Base-by-base conservation (phyloP, 2,797 vertebrate genomes). In the Glyptemys insculpta region DNA sequence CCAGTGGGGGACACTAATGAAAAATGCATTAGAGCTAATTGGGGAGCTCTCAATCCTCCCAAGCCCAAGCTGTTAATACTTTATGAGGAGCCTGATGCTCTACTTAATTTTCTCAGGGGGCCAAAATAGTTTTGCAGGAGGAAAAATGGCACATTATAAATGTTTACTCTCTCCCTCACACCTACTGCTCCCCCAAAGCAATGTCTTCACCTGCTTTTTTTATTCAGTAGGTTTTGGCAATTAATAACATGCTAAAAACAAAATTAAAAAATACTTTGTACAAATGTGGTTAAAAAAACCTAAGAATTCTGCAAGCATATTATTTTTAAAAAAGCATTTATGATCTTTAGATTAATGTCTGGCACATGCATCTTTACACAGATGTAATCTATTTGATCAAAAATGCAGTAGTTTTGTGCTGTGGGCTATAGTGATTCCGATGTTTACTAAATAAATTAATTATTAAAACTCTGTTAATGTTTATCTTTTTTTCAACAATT, bases 21-120 rank as follows among this genome's bases (percentile, higher is more conserved):
- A 92, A 91, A 95, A 79, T 80, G 53, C 81, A 91, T 95, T 92
- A 90, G 16, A 88, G 21, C 21, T 97, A 82, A 62, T 6, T 95
- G 83, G 52, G 53, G 72, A 87, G 23, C 21, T 62, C 86, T 92
- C 81, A 9, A 0, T 92, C 47, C 54, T 89, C 57, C 83, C 47
- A 84, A 19, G 59, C 82, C 23, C 25, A 53, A 80, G 76, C 97
- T 81, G 34, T 94, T 88, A 94, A 85, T 79, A 84, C 50, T 96
- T 95, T 95, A 85, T 89, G 49, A 88, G 34, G 21, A 96, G 9
- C 27, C n/a, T 87, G 83, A 91, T 7, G 7, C 59, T 78, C 34
- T 85, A 25, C 68, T 62, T 85, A 41, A 34, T 90, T 95, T 96
- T 93, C 57, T 88, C 25, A 7, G 57, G 57, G 16, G 37, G 81